phyloP scores from a whole-genome alignment of 2,888 invertebrate genomes.

The Clistopyga incitator region DNA sequence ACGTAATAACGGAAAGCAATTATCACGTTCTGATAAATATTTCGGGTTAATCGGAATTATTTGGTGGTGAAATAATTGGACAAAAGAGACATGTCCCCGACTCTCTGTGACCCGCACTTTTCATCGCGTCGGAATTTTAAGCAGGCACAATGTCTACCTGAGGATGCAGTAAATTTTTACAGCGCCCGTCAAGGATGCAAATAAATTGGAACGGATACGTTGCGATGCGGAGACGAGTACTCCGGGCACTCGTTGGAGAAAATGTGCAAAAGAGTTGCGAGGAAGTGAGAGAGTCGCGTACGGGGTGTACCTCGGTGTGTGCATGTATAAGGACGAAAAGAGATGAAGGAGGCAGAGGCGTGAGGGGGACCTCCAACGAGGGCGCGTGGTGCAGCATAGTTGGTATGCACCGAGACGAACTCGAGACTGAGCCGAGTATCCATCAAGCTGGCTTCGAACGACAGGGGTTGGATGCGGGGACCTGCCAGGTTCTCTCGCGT shows the following conservation, averaged over 20 bases:
- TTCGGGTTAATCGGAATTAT: not conserved
- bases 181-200: conserved; percentile 34
- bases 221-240: conserved; percentile 22
- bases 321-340: conserved; percentile 34
- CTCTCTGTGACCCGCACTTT: too few species aligned
- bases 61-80: not conserved
- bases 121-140: not conserved
- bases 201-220: conserved; percentile 44
- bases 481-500: conserved; percentile 63
- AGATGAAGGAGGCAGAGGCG: conserved; percentile 53
- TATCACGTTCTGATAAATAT: not conserved
- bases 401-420: conserved; percentile 65
- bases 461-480: conserved; percentile 58
- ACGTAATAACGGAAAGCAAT: not conserved
- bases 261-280: conserved; percentile 50
- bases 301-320: too few species aligned
- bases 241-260: conserved; percentile 26
- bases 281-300: conserved; percentile 39
- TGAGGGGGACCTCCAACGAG: conserved; percentile 10
- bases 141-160: not conserved
- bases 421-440: conserved; percentile 68
- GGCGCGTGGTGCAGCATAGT: conserved; percentile 55
- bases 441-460: conserved; percentile 67
- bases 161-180: conserved; percentile 27
- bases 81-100: too few species aligned